Percentiles rank a stretch among this genome's conserved stretches.
Conservation (phyloP, 2,113 vertebrate genomes). For the Sporophila hypoxantha region DNA sequence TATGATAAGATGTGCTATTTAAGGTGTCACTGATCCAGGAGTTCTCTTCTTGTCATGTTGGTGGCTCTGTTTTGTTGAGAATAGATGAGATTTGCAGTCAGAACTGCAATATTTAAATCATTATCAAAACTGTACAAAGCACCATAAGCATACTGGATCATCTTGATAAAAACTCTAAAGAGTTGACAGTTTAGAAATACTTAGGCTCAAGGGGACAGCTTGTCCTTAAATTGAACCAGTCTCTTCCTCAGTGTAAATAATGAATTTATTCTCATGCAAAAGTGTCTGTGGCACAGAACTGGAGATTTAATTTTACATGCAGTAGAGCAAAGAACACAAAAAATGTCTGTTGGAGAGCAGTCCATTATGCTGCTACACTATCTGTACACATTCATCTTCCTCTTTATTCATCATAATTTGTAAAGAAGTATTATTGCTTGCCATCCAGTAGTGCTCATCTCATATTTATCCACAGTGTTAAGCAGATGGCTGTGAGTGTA, state of each 20-base stretch:
- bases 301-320: constrained; percentile 56
- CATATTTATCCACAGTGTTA: constrained; percentile 43
- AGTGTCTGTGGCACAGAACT: background rate
- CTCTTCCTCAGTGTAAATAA: background rate
- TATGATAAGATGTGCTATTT: background rate
- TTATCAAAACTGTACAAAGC: background rate
- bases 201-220: background rate
- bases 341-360: constrained; percentile 46
- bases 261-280: background rate
- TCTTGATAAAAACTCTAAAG: background rate
- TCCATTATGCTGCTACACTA: constrained; percentile 41
- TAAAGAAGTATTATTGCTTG: constrained; percentile 58
- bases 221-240: background rate
- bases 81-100: background rate
- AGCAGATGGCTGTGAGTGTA: constrained; percentile 59
- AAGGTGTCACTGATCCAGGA: background rate
- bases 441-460: constrained; percentile 29
- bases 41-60: background rate
- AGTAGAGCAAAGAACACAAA: constrained; percentile 45
- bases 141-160: background rate
- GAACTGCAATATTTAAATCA: background rate
- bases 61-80: background rate
- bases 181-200: background rate
- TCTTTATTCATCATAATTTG: constrained; percentile 63
- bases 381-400: constrained; percentile 61